Percentiles rank a stretch among this genome's conserved stretches.
Conservation (phyloP, 2,113 vertebrate species). For the Cyanistes caeruleus region DNA sequence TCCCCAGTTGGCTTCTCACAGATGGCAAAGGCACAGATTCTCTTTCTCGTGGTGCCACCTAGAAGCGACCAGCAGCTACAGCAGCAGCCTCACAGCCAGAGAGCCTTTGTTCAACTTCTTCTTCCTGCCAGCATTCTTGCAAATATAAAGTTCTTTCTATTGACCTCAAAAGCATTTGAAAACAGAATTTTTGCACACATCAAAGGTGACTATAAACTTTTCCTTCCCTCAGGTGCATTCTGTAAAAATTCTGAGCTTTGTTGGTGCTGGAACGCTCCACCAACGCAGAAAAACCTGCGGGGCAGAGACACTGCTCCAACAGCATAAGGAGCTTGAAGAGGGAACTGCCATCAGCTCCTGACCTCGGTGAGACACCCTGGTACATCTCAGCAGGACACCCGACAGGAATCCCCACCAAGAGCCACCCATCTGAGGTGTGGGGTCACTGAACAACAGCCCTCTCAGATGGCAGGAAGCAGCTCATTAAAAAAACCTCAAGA, state of each 20-base stretch:
- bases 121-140: neutral
- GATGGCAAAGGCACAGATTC: neutral
- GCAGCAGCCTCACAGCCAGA: neutral
- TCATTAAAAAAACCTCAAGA: neutral
- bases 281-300: neutral
- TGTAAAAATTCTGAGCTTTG: neutral
- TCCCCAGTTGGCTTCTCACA: neutral
- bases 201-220: neutral
- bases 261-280: neutral
- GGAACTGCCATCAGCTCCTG: neutral
- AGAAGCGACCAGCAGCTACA: conserved; percentile 39
- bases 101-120: neutral
- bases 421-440: neutral
- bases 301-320: neutral
- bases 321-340: rapidly evolving
- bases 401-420: neutral
- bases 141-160: neutral
- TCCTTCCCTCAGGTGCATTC: neutral
- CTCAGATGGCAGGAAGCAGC: neutral
- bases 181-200: neutral
- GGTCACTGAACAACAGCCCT: neutral
- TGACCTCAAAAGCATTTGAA: neutral
- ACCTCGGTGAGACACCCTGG: neutral
- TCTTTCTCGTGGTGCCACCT: conserved; percentile 65
- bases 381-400: neutral